Percentiles rank a stretch among this genome's conserved stretches.
These are phyloP conservation scores for Microcebus griseorufus DNA, from an alignment of 2,113 vertebrate genomes.

Conservation along the genomic window DNA sequence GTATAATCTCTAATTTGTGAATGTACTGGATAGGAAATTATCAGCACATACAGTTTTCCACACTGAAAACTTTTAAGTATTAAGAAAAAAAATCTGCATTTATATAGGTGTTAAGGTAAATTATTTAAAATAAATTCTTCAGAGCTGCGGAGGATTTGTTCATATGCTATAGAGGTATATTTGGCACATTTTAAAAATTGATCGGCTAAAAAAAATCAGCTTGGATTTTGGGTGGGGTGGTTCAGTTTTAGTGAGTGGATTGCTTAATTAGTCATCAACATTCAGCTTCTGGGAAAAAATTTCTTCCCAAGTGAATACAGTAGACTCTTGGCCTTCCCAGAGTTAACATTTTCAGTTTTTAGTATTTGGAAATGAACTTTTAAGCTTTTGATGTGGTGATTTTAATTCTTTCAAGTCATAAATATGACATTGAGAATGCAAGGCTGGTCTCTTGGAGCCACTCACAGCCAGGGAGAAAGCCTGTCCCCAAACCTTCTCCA, in stretches of 20 bases:
- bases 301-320: constrained; percentile 20
- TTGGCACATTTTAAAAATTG: background rate
- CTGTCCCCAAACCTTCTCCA: background rate
- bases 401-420: constrained; percentile 35
- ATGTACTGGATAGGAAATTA: constrained; percentile 19
- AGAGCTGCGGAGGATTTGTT: constrained; percentile 1
- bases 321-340: background rate
- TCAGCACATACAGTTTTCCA: background rate
- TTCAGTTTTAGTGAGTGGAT: background rate
- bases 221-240: constrained; percentile 38
- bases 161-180: background rate
- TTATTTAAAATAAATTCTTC: constrained; percentile 25
- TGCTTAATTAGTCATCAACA: background rate
- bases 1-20: constrained; percentile 15
- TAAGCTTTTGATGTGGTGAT: background rate
- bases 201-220: background rate
- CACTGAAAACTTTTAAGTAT: constrained; percentile 4
- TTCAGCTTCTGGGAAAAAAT: constrained; percentile 46
- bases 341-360: constrained; percentile 4
- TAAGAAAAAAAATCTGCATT: background rate
- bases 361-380: background rate
- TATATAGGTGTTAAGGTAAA: constrained; percentile 12
- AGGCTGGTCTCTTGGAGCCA: background rate
- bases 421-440: constrained; percentile 19
- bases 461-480: background rate